These are phyloP conservation scores for Pipra filicauda DNA, from an alignment of 2,113 vertebrate species.

Conservation along the genomic window DNA sequence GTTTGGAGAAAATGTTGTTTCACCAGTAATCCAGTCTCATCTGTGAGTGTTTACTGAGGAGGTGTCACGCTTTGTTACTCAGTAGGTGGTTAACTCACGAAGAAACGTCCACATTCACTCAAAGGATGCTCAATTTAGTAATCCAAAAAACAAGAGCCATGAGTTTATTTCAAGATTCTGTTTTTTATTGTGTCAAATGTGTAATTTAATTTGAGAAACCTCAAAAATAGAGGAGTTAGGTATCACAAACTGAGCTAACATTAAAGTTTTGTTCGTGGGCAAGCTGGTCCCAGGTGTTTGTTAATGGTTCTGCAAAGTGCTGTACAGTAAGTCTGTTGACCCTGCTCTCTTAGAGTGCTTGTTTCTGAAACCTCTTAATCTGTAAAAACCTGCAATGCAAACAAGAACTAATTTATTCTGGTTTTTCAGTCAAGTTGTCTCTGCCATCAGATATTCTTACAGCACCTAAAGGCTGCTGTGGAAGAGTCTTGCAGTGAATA, in stretches of 20 bases:
- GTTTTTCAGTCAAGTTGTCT: neutral
- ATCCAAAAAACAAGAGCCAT: neutral
- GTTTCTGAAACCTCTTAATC: neutral
- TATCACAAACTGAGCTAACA: neutral
- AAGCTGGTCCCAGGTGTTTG: neutral
- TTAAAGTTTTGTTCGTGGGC: fast-evolving
- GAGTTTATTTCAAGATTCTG: neutral
- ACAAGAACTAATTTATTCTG: neutral
- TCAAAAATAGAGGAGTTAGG: neutral
- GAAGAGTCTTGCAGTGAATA: neutral
- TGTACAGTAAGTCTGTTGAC: neutral
- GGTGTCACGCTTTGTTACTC: neutral
- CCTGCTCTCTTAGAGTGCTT: neutral
- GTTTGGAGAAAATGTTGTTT: neutral
- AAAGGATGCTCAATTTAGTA: fast-evolving
- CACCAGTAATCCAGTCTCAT: neutral
- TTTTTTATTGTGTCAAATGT: neutral
- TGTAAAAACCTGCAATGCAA: neutral
- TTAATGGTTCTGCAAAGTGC: neutral
- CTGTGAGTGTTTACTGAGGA: neutral
- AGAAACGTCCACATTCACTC: neutral
- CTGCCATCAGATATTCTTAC: neutral
- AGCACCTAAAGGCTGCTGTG: neutral
- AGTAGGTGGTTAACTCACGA: neutral
- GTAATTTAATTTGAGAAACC: neutral